Percentiles rank a stretch among this genome's conserved stretches.
Conservation (phyloP, 1,140 invertebrate species). For the Calliopsis andreniformis region DNA sequence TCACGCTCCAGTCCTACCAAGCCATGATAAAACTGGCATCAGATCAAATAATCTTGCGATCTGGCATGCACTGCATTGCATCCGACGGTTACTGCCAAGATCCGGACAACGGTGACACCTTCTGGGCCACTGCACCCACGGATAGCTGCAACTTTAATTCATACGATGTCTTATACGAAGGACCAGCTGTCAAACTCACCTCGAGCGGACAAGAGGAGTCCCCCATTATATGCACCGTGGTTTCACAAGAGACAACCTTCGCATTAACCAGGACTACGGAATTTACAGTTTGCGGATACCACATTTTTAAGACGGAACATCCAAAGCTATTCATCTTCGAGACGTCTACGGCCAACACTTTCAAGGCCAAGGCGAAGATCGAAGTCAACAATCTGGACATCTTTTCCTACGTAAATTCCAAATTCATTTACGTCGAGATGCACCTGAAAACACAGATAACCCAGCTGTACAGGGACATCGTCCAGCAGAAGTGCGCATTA, state of each 20-base stretch:
- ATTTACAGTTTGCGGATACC: conserved; percentile 19
- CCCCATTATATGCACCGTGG: background rate
- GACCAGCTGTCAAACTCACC: conserved; percentile 21
- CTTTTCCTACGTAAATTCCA: conserved; percentile 51
- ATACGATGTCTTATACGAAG: conserved; percentile 46
- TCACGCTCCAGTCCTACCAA: conserved; percentile 5
- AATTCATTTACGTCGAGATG: conserved; percentile 46
- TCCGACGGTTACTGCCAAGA: conserved; percentile 33
- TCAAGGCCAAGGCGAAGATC: background rate
- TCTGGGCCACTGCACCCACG: conserved; percentile 24
- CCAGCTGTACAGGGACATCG: conserved; percentile 26
- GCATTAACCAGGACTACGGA: background rate
- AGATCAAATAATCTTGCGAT: conserved; percentile 27
- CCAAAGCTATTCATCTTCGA: conserved; percentile 43
- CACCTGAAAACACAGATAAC: conserved; percentile 30
- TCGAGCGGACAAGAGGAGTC: background rate
- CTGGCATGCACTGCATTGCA: conserved; percentile 18
- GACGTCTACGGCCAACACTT: background rate
- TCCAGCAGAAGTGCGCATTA: conserved; percentile 20
- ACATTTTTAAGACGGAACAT: background rate
- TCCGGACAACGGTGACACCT: conserved; percentile 8
- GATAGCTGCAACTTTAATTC: conserved; percentile 40
- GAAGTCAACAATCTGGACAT: conserved; percentile 48
- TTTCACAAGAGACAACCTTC: conserved; percentile 29
- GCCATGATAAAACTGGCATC: conserved; percentile 2